Evolutionary conservation across 2,113 vertebrate species (phyloP).

Genomic region (Cardinalis cardinalis): DNA sequence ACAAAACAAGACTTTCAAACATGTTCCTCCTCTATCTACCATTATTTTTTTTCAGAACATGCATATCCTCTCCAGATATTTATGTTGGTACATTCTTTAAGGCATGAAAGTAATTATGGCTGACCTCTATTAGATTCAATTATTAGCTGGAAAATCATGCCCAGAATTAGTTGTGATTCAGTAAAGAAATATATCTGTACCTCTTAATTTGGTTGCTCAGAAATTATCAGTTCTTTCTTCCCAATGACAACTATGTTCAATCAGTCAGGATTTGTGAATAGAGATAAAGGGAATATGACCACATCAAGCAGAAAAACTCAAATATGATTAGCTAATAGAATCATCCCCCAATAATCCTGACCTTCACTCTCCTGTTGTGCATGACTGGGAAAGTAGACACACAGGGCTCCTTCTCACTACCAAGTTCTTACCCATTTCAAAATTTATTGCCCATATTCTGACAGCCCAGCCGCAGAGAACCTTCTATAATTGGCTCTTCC

Average conservation of each 20-base stretch:
- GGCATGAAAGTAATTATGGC: background rate
- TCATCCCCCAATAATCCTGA: background rate
- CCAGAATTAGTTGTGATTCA: background rate
- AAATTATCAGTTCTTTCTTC: background rate
- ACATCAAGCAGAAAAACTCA: background rate
- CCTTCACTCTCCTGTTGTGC: background rate
- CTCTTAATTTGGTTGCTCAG: background rate
- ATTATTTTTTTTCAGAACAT: background rate
- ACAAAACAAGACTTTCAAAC: background rate
- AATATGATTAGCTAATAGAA: background rate
- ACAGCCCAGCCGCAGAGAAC: background rate
- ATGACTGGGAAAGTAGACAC: background rate
- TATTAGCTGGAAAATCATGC: background rate
- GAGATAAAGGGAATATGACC: background rate
- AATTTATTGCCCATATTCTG: background rate
- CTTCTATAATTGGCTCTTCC: background rate
- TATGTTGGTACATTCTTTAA: background rate
- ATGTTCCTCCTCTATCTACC: background rate
- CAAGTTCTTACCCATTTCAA: background rate
- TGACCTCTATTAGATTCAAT: background rate
- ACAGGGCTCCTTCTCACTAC: background rate
- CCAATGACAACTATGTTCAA: background rate
- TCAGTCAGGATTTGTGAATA: background rate
- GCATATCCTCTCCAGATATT: background rate
- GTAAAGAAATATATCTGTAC: background rate